Percentiles rank a stretch among this genome's conserved stretches.
phyloP scores from a whole-genome alignment of 1,140 invertebrate species.

The Drosophila sp. region DNA sequence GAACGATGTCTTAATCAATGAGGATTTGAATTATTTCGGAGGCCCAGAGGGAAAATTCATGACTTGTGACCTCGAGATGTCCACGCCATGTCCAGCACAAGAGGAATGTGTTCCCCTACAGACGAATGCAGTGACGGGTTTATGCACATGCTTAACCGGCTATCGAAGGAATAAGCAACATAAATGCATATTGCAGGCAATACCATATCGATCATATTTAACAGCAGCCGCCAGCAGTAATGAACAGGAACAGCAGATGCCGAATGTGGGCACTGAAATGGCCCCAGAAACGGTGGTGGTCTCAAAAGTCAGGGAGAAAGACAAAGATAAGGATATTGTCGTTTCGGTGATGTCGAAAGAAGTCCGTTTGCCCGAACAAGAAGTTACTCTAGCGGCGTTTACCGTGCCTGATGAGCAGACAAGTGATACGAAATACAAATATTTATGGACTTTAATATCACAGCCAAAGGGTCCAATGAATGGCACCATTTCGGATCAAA shows the following conservation, averaged over 20 bases:
- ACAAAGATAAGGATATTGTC: slow-evolving; percentile 85
- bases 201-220: slow-evolving; percentile 56
- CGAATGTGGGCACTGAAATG: slow-evolving; percentile 58
- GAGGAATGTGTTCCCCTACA: slow-evolving; percentile 86
- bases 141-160: slow-evolving; percentile 88
- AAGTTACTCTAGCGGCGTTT: slow-evolving; percentile 90
- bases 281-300: slow-evolving; percentile 32
- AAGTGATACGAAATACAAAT: slow-evolving; percentile 91
- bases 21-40: slow-evolving; percentile 68
- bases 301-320: slow-evolving; percentile 56
- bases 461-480: slow-evolving; percentile 90
- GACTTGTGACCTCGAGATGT: slow-evolving; percentile 82
- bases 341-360: slow-evolving; percentile 91
- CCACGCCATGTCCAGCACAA: slow-evolving; percentile 85
- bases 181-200: slow-evolving; percentile 75
- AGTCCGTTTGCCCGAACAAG: slow-evolving; percentile 89
- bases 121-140: slow-evolving; percentile 85
- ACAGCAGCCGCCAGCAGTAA: slow-evolving; percentile 47
- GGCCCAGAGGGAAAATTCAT: slow-evolving; percentile 70
- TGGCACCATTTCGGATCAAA: slow-evolving; percentile 93
- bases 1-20: slow-evolving; percentile 81
- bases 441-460: slow-evolving; percentile 93
- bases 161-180: slow-evolving; percentile 85
- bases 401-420: slow-evolving; percentile 90
- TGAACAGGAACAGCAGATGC: slow-evolving; percentile 8